These are phyloP conservation scores for Hafferia zeledoni DNA, from an alignment of 2,797 vertebrate species.

Conservation along the genomic window DNA sequence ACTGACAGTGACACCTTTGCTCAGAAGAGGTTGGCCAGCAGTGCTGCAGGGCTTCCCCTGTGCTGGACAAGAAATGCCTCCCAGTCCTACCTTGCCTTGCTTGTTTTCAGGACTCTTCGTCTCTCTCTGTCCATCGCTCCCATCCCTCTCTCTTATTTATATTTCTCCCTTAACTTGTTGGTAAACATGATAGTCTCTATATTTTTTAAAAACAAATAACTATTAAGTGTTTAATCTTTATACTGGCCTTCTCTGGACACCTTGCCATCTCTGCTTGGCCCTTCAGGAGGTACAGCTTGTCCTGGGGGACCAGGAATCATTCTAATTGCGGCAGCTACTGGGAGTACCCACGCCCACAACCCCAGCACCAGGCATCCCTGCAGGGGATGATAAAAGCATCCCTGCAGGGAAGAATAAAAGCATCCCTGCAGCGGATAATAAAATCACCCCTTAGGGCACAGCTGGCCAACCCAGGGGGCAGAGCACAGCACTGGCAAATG, in stretches of 20 bases:
- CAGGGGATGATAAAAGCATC: background rate
- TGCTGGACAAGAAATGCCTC: background rate
- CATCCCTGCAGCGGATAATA: background rate
- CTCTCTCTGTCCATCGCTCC: background rate
- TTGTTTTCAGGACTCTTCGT: background rate
- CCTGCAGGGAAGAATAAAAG: background rate
- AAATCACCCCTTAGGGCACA: background rate
- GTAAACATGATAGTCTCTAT: fast-evolving
- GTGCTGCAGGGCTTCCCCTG: background rate
- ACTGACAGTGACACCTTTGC: fast-evolving
- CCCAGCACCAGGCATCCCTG: background rate
- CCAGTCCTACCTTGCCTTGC: background rate
- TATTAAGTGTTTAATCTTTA: background rate
- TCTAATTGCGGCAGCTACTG: fast-evolving
- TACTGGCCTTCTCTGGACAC: background rate
- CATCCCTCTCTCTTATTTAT: background rate
- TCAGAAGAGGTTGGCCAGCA: background rate
- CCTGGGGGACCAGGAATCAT: background rate
- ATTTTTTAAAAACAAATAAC: background rate
- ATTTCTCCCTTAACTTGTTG: background rate
- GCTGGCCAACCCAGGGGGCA: background rate
- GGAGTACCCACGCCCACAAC: background rate
- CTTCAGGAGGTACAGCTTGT: background rate
- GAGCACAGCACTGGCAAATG: fast-evolving
- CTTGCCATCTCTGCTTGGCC: background rate